These are phyloP conservation scores for Notolabrus celidotus DNA, from an alignment of 2,797 vertebrate species.

Conservation along the genomic window DNA sequence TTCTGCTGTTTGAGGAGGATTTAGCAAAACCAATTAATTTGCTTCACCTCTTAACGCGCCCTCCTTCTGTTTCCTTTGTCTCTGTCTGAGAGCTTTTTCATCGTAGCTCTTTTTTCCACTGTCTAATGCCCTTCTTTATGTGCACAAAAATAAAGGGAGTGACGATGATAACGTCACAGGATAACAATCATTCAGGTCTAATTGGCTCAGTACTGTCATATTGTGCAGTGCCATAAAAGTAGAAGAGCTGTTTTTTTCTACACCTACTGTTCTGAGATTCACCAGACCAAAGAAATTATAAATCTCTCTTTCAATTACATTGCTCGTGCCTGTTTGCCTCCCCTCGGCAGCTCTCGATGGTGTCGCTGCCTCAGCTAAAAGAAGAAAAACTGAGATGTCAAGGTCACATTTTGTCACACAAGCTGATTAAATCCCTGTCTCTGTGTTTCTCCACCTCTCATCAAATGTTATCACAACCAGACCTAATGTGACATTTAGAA, in stretches of 20 bases:
- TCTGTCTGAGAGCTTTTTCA: constrained; percentile 67
- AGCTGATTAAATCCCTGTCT: constrained; percentile 72
- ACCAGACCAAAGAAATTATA: constrained; percentile 66
- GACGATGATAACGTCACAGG: constrained; percentile 60
- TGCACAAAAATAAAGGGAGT: constrained; percentile 54
- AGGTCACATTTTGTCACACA: constrained; percentile 72
- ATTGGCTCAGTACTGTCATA: constrained; percentile 64
- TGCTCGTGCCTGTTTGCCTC: constrained; percentile 43
- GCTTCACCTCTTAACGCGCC: constrained; percentile 67
- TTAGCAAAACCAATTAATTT: constrained; percentile 87
- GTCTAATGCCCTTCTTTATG: constrained; percentile 58
- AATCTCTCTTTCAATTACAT: constrained; percentile 65
- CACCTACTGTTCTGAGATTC: constrained; percentile 31
- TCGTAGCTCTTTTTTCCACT: constrained; percentile 54
- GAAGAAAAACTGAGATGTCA: constrained; percentile 57
- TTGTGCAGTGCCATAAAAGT: constrained; percentile 43
- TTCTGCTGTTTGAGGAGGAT: constrained; percentile 83
- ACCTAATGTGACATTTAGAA: constrained; percentile 75
- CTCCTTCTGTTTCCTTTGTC: constrained; percentile 70
- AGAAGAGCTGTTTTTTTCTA: constrained; percentile 31
- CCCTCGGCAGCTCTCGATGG: constrained; percentile 5
- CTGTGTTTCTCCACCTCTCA: constrained; percentile 55
- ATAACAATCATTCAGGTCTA: constrained; percentile 70
- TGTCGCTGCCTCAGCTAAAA: constrained; percentile 32
- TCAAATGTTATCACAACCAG: constrained; percentile 71